Evolutionary conservation across 2,797 vertebrate species (phyloP).

Genomic region (Catostomus latipinnis): DNA sequence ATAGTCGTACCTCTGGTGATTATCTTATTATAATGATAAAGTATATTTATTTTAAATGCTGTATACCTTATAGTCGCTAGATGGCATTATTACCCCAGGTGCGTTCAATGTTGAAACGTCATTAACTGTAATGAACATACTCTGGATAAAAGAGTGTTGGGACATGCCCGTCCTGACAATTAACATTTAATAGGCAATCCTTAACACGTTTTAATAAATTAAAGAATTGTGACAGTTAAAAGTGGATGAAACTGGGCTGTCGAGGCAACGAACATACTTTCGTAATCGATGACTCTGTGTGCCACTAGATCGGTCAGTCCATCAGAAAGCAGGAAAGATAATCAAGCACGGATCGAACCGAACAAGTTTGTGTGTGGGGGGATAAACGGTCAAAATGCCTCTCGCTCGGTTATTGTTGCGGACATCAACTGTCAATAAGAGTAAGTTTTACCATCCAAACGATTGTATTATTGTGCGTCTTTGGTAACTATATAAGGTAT

Average conservation of each 20-base stretch:
- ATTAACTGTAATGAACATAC: no score
- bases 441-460: constrained; percentile 57
- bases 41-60: neutral
- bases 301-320: neutral
- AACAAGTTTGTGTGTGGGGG: neutral
- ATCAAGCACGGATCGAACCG: constrained; percentile 46
- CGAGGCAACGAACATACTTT: neutral
- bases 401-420: constrained; percentile 62
- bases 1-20: neutral
- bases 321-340: neutral
- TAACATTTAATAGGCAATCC: no score
- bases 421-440: constrained; percentile 58
- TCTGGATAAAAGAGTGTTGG: no score
- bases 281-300: constrained; percentile 28
- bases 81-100: neutral
- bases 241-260: neutral
- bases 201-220: no score
- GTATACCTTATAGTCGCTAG: neutral
- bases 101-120: no score
- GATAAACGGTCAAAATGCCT: constrained; percentile 65
- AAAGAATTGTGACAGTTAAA: neutral
- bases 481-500: neutral
- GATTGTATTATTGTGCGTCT: neutral
- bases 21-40: neutral
- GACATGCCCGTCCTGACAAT: no score